Base-by-base conservation (phyloP, 2,797 vertebrate species). In the Myripristis jacobus region DNA sequence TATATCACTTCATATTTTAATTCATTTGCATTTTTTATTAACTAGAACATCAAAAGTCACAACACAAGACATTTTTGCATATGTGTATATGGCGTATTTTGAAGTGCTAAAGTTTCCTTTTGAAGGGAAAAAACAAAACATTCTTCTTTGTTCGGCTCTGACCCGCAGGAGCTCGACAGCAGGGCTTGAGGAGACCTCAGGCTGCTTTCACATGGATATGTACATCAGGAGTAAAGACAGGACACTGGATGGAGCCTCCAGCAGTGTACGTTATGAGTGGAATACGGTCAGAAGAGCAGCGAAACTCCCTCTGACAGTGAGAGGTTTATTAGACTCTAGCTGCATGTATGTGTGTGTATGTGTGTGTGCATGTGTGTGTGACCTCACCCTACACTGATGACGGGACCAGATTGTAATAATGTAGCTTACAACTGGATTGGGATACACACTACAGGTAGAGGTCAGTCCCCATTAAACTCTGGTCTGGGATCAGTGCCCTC, bases 261-360 rank as follows among this genome's bases (percentile, higher is more conserved):
- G 34, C 21, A 66, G 66, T 27, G 29, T 34, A 36, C 46, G 50
- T 62, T 62, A 53, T 62, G 24, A 75, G 50, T 48, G 73, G 75
- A 38, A 24, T 34, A 58, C 64, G 70, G 68, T 79, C 71, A 77
- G 53, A 71, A 3, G 2, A 80, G 64, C 74, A 56, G 55, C 60
- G 5, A 5, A 68, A 66, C 46, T 75, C 59, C 44, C 15, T 25
- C 41, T 43, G 38, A 56, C 72, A 72, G 69, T 46, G 55, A 60
- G 59, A 73, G 56, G 43, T 75, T 80, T 75, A 71, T 71, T 27
- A 76, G 69, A 72, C 46, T 66, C 44, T 48, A 63, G 31, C 53
- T 69, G 64, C 48, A 27, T 46, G 22, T 13, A 24, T 52, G 19
- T 53, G 25, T 51, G 19, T 68, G 2, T 31, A 48, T 60, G 64